Conservation (phyloP, 2,888 invertebrate species). For the Patella caerulea region DNA sequence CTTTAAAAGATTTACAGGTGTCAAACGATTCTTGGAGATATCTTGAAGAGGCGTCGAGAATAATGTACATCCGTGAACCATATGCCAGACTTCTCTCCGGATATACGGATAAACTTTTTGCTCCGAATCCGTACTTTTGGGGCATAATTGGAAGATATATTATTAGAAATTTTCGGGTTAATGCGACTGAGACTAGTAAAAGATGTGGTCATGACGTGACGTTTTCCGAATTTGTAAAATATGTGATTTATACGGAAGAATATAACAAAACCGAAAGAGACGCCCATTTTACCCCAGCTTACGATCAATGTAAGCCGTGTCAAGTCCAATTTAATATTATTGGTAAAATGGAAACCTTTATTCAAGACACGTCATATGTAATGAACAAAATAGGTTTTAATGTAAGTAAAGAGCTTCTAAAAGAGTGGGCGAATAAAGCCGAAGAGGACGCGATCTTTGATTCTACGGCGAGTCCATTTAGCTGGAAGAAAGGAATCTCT, state of each 20-base stretch:
- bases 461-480: conserved; percentile 38
- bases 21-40: conserved; percentile 4
- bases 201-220: conserved; percentile 52
- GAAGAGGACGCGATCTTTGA: conserved; percentile 44
- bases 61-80: conserved; percentile 54
- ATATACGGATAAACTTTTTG: conserved; percentile 54
- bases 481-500: conserved; percentile 30
- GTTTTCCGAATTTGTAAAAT: conserved; percentile 50
- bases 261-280: conserved; percentile 30
- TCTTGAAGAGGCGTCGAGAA: conserved; percentile 35
- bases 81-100: conserved; percentile 51
- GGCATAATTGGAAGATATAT: conserved; percentile 37
- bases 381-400: conserved; percentile 37
- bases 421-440: conserved; percentile 25
- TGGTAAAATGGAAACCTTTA: conserved; percentile 49
- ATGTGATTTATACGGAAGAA: conserved; percentile 37
- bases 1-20: conserved; percentile 12
- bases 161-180: conserved; percentile 27
- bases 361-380: conserved; percentile 38
- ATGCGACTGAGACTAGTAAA: conserved; percentile 14
- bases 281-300: conserved; percentile 44
- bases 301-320: conserved; percentile 48
- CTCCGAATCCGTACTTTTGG: conserved; percentile 53
- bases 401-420: conserved; percentile 29
- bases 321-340: conserved; percentile 45